phyloP scores from a whole-genome alignment of 2,888 invertebrate genomes.

The Phengaris arion region DNA sequence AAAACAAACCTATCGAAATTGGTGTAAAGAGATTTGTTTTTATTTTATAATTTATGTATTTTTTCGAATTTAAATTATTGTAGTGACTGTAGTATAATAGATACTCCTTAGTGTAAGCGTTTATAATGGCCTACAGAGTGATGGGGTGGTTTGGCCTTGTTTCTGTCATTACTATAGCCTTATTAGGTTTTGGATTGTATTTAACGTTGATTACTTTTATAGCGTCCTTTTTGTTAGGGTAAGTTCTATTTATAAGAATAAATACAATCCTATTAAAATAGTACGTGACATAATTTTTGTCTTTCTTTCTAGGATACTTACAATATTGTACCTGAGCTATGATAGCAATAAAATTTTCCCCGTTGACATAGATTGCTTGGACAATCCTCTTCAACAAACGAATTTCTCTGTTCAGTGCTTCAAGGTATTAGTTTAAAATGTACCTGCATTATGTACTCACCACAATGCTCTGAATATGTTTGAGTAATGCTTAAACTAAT shows the following conservation, averaged over 20 bases:
- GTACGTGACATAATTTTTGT: neutral
- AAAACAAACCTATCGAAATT: neutral
- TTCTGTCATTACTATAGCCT: constrained; percentile 62
- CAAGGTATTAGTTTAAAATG: constrained; percentile 48
- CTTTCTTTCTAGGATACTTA: constrained; percentile 55
- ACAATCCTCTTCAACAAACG: constrained; percentile 69
- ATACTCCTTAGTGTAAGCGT: constrained; percentile 19
- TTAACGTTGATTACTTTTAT: constrained; percentile 61
- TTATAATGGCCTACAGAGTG: constrained; percentile 55
- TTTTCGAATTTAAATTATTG: constrained; percentile 37
- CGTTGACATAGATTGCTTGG: constrained; percentile 65
- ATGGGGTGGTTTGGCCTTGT: constrained; percentile 66
- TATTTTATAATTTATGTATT: constrained; percentile 28
- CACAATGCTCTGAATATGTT: too few relatives aligned
- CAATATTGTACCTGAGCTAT: constrained; percentile 65
- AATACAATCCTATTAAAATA: neutral
- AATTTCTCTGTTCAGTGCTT: constrained; percentile 66
- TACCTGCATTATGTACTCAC: neutral
- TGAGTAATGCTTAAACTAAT: constrained; percentile 13
- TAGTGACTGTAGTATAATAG: constrained; percentile 15
- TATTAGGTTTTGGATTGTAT: constrained; percentile 67
- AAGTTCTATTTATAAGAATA: constrained; percentile 45
- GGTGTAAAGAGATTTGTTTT: constrained; percentile 1
- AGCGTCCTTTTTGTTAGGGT: constrained; percentile 68
- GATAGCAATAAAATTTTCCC: constrained; percentile 64